Evolutionary conservation across 2,113 vertebrate genomes (phyloP), one percentile per base, ranked within the genome.

Genomic region (Himantopus leucocephalus): DNA sequence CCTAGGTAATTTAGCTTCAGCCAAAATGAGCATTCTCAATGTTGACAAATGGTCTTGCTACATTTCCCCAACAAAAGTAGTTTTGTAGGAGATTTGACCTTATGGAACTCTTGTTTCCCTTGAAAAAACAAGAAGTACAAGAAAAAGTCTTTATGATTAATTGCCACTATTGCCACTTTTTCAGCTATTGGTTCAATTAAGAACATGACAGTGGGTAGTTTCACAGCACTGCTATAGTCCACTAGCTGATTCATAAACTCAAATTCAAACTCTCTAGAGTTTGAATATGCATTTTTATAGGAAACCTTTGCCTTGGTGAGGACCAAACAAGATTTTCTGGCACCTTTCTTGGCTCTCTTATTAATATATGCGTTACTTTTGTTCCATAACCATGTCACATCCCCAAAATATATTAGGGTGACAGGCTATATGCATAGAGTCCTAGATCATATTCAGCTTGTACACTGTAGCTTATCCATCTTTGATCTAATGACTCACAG

Each of bases 41-140:
- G 55, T 48, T 98, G 97, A 97, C 68, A 95, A 96, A 96, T 94
- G 77, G 76, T 89, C 68, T 86, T 71, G 71, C 48, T 94, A 66
- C 30, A 48, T 88, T 91, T 95, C 47, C 68, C 59, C 73, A 95
- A 94, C 89, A 97, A 90, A 96, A 83, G 80, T 94, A 92, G 85
- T 91, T 97, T 91, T 96, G 79, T 94, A 81, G 60, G 72, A 94
- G 73, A 71, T 68, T 92, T 95, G 77, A 93, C 88, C 94, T 96
- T 66, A 83, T 45, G 70, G 74, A 97, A 77, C 70, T 94, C 43
- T 43, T 47, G 47, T 58, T 92, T 94, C 70, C 52, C 62, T 68
- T 53, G 53, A 79, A 96, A 91, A 91, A 76, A 48, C 0, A 37
- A 48, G 5, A 87, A 60, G 30, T 39, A 52, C 2, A 16, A 29